Evolutionary conservation across 2,113 vertebrate genomes (phyloP).

Genomic region (Clinocottus analis): DNA sequence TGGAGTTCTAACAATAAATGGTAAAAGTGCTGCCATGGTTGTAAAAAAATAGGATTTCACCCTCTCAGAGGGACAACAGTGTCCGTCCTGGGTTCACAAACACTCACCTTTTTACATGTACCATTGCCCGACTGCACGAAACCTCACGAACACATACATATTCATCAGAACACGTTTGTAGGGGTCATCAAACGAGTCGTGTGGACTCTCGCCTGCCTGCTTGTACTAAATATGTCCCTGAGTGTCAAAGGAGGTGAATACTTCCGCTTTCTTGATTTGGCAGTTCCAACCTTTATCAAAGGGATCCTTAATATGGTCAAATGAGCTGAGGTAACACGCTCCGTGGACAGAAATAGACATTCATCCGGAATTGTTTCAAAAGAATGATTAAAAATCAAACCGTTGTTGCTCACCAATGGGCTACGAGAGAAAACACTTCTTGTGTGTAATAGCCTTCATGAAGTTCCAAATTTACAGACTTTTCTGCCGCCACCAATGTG

Average conservation of each 20-base stretch:
- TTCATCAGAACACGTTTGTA: conserved; percentile 65
- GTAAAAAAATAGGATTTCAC: conserved; percentile 39
- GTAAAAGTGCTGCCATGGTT: conserved; percentile 1
- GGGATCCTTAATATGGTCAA: conserved; percentile 51
- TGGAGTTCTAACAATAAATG: too few species aligned
- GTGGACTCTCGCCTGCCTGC: conserved; percentile 32
- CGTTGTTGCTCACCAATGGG: not conserved
- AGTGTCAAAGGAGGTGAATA: conserved; percentile 53
- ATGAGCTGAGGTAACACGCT: conserved; percentile 39
- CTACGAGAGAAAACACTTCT: not conserved
- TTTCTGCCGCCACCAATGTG: conserved; percentile 20
- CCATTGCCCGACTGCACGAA: conserved; percentile 55
- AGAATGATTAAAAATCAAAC: conserved; percentile 35
- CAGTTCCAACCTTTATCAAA: conserved; percentile 64
- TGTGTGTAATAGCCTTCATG: conserved; percentile 9
- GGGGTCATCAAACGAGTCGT: conserved; percentile 43
- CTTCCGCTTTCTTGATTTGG: conserved; percentile 56
- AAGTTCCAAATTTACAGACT: conserved; percentile 33
- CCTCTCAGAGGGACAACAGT: conserved; percentile 40
- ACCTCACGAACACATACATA: conserved; percentile 64
- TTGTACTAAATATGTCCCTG: conserved; percentile 60
- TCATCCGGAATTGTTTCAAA: conserved; percentile 33
- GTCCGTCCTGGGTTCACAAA: conserved; percentile 56
- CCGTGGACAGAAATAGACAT: conserved; percentile 6
- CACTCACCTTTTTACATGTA: conserved; percentile 52